Base-by-base conservation (phyloP, 2,797 vertebrate genomes). In the Telmatherina bonti region DNA sequence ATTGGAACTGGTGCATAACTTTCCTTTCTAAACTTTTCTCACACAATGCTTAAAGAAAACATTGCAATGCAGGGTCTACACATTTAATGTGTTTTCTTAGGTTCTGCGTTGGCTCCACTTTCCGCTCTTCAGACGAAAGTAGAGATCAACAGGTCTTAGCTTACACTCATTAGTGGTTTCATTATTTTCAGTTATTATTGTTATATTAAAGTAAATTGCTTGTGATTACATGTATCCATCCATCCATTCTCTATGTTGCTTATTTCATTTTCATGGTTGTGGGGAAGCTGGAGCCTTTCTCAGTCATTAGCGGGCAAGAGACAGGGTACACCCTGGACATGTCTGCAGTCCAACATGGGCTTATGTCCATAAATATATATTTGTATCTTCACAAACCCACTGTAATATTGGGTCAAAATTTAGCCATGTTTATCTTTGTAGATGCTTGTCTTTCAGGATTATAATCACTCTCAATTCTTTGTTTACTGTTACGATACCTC, bases 11-110 rank as follows among this genome's bases (percentile, higher is more conserved):
- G 15, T 65, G 26, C 70, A 47, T 67, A 49, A 43, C 69, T 83
- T 58, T 74, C 27, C 65, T 53, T 74, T 79, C 26, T 68, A 66
- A 85, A 74, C 77, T 84, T 73, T 70, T 41, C 62, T 67, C 56
- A 59, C 62, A 70, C 83, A 87, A 88, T 27, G 16, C 55, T 67
- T 66, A 67, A 86, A 74, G 45, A 74, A 87, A 88, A 89, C 73
- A 89, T 18, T 1, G 30, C 62, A 26, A 59, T 79, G 70, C 73
- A 74, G 79, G 62, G 49, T 66, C 61, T 4, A 59, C 61, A 3
- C 80, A 59, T 77, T 87, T 31, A 56, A 51, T 56, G 31, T 85
- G 75, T 84, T 90, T 89, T 91, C 79, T 80, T 85, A 85, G 65
- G 79, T 74, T 75, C 70, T 68, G 84, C 47, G 38, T 73, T 81